Evolutionary conservation across 1,140 invertebrate genomes (phyloP).

Genomic region (Archegozetes longisetosus): DNA sequence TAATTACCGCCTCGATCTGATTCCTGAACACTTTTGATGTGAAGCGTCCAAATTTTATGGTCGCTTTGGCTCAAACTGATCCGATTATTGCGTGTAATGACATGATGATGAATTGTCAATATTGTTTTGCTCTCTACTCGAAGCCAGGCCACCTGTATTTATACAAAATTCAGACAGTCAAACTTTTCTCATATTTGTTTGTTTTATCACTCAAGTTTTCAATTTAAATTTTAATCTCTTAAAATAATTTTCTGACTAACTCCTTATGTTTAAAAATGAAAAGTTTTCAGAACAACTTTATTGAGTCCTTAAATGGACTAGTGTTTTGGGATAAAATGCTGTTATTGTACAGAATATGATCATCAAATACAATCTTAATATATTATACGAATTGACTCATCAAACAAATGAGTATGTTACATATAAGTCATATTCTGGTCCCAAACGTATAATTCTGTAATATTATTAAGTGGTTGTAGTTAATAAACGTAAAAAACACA

Average conservation of each 20-base stretch:
- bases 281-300: no score
- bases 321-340: no score
- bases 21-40: conserved; percentile 75
- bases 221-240: no score
- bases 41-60: conserved; percentile 46
- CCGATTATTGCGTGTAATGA: conserved; percentile 76
- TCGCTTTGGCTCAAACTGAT: conserved; percentile 73
- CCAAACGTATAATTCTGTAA: not conserved
- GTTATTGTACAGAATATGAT: no score
- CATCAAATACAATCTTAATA: no score
- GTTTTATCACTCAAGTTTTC: no score
- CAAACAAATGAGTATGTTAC: no score
- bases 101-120: conserved; percentile 71
- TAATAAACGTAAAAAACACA: not conserved
- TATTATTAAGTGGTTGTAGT: not conserved
- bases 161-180: not conserved
- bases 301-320: no score
- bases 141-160: conserved; percentile 53
- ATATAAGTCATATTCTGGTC: not conserved
- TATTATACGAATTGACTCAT: no score
- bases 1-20: conserved; percentile 51
- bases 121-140: conserved; percentile 85
- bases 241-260: no score
- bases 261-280: no score
- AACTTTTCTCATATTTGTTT: no score